Evolutionary conservation across 2,797 vertebrate species (phyloP).

Genomic region (Brachyalestes nurse): DNA sequence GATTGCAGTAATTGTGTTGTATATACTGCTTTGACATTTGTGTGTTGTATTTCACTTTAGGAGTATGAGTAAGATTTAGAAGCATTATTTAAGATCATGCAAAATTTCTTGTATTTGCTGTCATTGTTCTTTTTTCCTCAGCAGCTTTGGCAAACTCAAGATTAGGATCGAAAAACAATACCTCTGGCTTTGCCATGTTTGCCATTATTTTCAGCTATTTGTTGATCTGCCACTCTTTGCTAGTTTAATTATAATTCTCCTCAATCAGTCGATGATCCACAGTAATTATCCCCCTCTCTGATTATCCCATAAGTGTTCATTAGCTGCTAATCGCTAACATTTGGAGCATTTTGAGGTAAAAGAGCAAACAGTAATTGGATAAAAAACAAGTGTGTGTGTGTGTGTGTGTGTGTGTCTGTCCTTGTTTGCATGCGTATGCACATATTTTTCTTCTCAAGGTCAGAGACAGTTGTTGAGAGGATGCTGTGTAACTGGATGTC

Average conservation of each 20-base stretch:
- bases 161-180: slow-evolving; percentile 20
- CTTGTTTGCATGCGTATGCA: slow-evolving; percentile 17
- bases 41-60: not conserved
- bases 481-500: slow-evolving; percentile 94
- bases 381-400: slow-evolving; percentile 33
- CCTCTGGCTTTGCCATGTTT: slow-evolving; percentile 14
- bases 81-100: too few relatives aligned
- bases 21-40: too few relatives aligned
- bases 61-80: too few relatives aligned
- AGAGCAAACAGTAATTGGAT: slow-evolving; percentile 46
- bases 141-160: slow-evolving; percentile 9
- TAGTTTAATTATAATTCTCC: slow-evolving; percentile 47
- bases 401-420: slow-evolving; percentile 27
- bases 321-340: slow-evolving; percentile 70
- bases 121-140: not conserved
- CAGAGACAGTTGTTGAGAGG: slow-evolving; percentile 86
- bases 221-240: slow-evolving; percentile 33
- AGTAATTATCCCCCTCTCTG: slow-evolving; percentile 44
- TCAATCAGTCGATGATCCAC: slow-evolving; percentile 43
- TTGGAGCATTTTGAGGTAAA: slow-evolving; percentile 48
- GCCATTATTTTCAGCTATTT: slow-evolving; percentile 29
- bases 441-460: slow-evolving; percentile 69
- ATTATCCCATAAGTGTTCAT: slow-evolving; percentile 73
- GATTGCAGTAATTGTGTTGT: not conserved
- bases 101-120: not conserved